Percentiles rank a stretch among this genome's conserved stretches.
These are phyloP conservation scores for Sinocyclocheilus anshuiensis DNA, from an alignment of 2,113 vertebrate species.

Conservation along the genomic window DNA sequence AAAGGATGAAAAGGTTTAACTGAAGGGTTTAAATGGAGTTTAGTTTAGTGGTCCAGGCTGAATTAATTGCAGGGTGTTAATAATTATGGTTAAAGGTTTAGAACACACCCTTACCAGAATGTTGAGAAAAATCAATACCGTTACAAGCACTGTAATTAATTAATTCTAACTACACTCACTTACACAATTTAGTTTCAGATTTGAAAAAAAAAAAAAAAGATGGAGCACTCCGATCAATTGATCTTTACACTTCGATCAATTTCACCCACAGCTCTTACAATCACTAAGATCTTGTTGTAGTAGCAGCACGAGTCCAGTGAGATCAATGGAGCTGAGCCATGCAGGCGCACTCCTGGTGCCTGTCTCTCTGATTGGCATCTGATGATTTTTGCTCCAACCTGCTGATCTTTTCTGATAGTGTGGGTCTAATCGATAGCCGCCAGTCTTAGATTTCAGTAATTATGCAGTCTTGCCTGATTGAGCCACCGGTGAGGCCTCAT, in stretches of 20 bases:
- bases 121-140: not conserved
- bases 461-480: not conserved
- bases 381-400: not conserved
- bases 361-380: constrained; percentile 4
- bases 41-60: not conserved
- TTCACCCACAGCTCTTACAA: not conserved
- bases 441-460: not conserved
- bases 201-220: too few species aligned
- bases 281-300: not conserved
- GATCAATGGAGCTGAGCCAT: not conserved
- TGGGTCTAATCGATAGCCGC: not conserved
- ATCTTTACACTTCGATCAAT: not conserved
- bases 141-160: not conserved
- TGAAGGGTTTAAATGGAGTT: not conserved
- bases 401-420: not conserved
- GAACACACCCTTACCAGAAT: not conserved
- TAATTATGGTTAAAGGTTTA: not conserved
- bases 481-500: not conserved
- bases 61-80: not conserved
- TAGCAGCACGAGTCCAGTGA: not conserved
- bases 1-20: not conserved
- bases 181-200: not conserved
- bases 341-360: not conserved
- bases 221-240: not conserved
- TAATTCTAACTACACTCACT: not conserved